A percentile compares a stretch with the other conserved stretches of the same genome.
phyloP scores from a whole-genome alignment of 2,797 vertebrate genomes.

The Pseudotriccus pelzelni region DNA sequence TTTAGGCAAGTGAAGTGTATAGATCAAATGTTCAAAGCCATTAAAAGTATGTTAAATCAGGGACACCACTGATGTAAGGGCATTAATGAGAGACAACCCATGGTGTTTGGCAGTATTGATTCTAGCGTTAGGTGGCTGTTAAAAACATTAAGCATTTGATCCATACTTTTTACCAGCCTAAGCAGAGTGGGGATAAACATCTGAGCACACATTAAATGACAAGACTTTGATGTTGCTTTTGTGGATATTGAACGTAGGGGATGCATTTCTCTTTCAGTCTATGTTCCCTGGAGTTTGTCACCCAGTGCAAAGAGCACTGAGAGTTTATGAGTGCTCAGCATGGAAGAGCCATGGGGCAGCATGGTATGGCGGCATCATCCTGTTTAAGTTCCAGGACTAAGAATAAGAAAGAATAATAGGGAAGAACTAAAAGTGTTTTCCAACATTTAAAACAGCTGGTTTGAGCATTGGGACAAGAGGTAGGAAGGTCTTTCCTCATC shows the following conservation, averaged over 20 bases:
- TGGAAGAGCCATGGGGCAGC: not conserved
- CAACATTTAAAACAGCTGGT: not conserved
- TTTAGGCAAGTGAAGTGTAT: conserved; percentile 52
- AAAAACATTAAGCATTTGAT: conserved; percentile 64
- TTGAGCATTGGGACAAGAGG: not conserved
- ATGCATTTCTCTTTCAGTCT: not conserved
- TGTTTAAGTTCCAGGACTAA: not conserved
- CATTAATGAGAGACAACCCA: conserved; percentile 49
- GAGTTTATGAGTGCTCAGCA: not conserved
- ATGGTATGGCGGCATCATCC: not conserved
- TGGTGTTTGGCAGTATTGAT: conserved; percentile 53
- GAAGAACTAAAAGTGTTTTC: not conserved
- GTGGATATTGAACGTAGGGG: not conserved
- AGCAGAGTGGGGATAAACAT: conserved; percentile 37
- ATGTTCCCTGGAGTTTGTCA: not conserved
- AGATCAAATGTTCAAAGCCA: conserved; percentile 61
- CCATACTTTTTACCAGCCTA: conserved; percentile 38
- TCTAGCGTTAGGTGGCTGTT: conserved; percentile 55
- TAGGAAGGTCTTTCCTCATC: not conserved
- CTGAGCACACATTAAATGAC: not conserved
- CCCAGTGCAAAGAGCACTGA: not conserved
- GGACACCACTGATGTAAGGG: conserved; percentile 17
- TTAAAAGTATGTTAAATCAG: conserved; percentile 59
- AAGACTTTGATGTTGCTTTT: conserved; percentile 24
- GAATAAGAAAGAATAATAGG: not conserved